These are phyloP conservation scores for Sigmodon hispidus DNA, from an alignment of 2,113 vertebrate genomes.

Conservation along the genomic window DNA sequence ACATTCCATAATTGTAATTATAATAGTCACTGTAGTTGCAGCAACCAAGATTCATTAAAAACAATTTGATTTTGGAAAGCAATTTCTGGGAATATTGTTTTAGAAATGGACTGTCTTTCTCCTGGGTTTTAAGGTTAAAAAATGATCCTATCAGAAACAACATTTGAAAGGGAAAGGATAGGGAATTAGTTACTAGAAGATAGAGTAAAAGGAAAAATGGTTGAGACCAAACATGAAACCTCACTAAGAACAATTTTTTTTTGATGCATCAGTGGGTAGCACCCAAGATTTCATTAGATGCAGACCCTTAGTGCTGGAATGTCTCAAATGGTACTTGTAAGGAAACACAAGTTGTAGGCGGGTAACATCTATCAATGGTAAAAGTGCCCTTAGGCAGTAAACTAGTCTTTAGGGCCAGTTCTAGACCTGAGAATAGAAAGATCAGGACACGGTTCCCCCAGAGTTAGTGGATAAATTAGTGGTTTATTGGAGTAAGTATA, in stretches of 20 bases:
- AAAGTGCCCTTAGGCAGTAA: background rate
- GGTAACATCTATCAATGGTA: background rate
- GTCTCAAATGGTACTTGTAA: background rate
- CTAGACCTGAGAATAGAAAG: conserved; percentile 12
- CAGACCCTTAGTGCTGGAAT: background rate
- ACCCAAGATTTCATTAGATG: background rate
- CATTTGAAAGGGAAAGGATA: conserved; percentile 16
- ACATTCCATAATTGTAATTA: background rate
- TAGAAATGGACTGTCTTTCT: conserved; percentile 52
- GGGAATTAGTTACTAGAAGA: background rate
- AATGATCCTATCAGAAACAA: conserved; percentile 10
- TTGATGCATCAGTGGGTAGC: background rate
- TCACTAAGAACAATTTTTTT: conserved; percentile 23
- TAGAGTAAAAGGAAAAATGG: background rate
- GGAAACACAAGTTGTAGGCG: background rate
- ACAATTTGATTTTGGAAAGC: conserved; percentile 32
- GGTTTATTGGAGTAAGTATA: background rate
- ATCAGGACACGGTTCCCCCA: background rate
- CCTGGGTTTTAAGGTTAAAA: conserved; percentile 31
- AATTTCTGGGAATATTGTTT: conserved; percentile 22
- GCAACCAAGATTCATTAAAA: conserved; percentile 34
- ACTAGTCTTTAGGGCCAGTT: background rate
- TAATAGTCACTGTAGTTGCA: conserved; percentile 14
- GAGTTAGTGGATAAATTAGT: background rate
- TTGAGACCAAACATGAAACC: background rate